Conservation (phyloP, 2,888 invertebrate genomes). For the Anoplius nigerrimus region DNA sequence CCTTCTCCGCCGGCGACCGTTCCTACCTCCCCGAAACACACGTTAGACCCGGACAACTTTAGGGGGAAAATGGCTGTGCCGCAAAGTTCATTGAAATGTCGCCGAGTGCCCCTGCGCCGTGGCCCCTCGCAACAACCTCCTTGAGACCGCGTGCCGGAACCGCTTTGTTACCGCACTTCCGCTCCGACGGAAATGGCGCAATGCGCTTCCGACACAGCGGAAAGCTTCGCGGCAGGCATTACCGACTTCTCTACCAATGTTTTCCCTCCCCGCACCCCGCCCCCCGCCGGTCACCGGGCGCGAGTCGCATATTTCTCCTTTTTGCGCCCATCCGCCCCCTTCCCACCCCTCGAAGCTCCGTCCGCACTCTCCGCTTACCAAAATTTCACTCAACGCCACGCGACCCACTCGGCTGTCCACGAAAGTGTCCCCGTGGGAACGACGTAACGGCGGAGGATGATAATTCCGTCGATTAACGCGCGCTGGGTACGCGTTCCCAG, state of each 20-base stretch:
- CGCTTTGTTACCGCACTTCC: constrained; percentile 65
- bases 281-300: constrained; percentile 26
- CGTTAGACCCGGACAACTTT: constrained; percentile 58
- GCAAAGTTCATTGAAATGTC: constrained; percentile 71
- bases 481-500: too few relatives aligned
- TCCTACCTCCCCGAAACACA: constrained; percentile 49
- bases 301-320: constrained; percentile 31
- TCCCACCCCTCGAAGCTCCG: constrained; percentile 10
- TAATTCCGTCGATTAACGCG: neutral
- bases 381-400: too few relatives aligned
- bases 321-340: too few relatives aligned
- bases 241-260: constrained; percentile 40
- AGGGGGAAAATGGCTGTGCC: constrained; percentile 56
- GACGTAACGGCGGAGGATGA: neutral
- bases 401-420: neutral
- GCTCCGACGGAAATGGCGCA: constrained; percentile 63
- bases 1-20: too few relatives aligned
- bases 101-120: constrained; percentile 42
- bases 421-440: neutral
- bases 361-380: neutral
- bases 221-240: constrained; percentile 63
- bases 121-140: constrained; percentile 51
- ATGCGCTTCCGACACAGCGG: constrained; percentile 63
- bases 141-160: constrained; percentile 61
- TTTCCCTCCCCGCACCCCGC: constrained; percentile 13